Percentiles rank a stretch among this genome's conserved stretches.
These are phyloP conservation scores for Drymodes brunneopygia DNA, from an alignment of 2,113 vertebrate species.

Conservation along the genomic window DNA sequence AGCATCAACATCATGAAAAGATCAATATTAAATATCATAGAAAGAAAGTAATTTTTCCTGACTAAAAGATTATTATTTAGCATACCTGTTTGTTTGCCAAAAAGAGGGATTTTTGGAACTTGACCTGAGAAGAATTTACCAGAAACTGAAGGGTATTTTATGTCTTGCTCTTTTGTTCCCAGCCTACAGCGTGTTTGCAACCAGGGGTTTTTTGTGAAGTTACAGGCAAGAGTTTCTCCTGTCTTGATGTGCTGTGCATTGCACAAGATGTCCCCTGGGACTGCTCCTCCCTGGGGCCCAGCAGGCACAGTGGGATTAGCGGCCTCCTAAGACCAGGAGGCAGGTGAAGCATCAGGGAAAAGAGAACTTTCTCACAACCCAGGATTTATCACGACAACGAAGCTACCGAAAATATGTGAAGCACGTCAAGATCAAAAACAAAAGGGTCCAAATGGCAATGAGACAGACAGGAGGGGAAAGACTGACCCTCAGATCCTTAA, in stretches of 20 bases:
- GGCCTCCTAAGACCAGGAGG: background rate
- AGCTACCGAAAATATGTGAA: background rate
- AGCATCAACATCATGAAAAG: conserved; percentile 1
- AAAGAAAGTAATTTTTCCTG: background rate
- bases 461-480: background rate
- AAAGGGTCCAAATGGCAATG: background rate
- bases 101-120: background rate
- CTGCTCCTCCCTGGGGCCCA: background rate
- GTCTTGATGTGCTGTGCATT: background rate
- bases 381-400: background rate
- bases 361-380: background rate
- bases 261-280: background rate
- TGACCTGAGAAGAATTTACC: background rate
- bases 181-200: background rate
- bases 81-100: background rate
- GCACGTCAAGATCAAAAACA: background rate
- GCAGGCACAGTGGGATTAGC: background rate
- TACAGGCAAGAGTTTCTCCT: background rate
- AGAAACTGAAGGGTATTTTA: background rate
- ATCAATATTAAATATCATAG: background rate
- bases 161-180: background rate
- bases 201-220: background rate
- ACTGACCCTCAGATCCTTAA: background rate
- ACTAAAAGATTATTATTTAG: background rate
- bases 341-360: background rate